Conservation (phyloP, 1,140 invertebrate species). For the Lethrus apterus region DNA sequence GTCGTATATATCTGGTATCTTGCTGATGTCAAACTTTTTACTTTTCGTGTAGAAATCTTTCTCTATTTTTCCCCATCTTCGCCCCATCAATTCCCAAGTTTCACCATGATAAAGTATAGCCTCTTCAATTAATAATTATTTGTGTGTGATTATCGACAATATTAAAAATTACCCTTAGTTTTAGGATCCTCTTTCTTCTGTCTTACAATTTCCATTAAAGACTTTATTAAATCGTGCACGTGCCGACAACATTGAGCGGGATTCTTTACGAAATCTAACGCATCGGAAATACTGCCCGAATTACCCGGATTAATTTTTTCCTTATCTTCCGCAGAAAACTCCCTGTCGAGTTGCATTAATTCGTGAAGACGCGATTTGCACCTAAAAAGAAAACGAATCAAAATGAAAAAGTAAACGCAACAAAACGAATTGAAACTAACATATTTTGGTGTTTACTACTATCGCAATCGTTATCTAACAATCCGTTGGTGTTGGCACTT, state of each 20-base stretch:
- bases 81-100: slow-evolving; percentile 97
- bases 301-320: slow-evolving; percentile 83
- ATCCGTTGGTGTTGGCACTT: slow-evolving; percentile 96
- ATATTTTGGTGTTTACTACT: slow-evolving; percentile 93
- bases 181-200: slow-evolving; percentile 81
- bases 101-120: slow-evolving; percentile 94
- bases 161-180: slow-evolving; percentile 66
- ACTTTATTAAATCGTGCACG: slow-evolving; percentile 79
- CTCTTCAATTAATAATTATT: slow-evolving; percentile 53
- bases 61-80: slow-evolving; percentile 97
- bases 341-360: slow-evolving; percentile 82
- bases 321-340: slow-evolving; percentile 81
- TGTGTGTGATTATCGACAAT: not conserved
- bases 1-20: slow-evolving; percentile 99
- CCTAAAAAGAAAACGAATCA: slow-evolving; percentile 56
- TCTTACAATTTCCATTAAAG: slow-evolving; percentile 77
- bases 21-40: slow-evolving; percentile 94
- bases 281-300: slow-evolving; percentile 78
- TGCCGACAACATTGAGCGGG: slow-evolving; percentile 89
- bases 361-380: slow-evolving; percentile 92
- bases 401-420: too few species aligned
- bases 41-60: slow-evolving; percentile 95
- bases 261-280: slow-evolving; percentile 93
- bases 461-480: slow-evolving; percentile 96
- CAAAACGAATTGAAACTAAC: slow-evolving; percentile 51